Conservation (phyloP, 2,113 vertebrate species). For the Forbesichthys agassizii region DNA sequence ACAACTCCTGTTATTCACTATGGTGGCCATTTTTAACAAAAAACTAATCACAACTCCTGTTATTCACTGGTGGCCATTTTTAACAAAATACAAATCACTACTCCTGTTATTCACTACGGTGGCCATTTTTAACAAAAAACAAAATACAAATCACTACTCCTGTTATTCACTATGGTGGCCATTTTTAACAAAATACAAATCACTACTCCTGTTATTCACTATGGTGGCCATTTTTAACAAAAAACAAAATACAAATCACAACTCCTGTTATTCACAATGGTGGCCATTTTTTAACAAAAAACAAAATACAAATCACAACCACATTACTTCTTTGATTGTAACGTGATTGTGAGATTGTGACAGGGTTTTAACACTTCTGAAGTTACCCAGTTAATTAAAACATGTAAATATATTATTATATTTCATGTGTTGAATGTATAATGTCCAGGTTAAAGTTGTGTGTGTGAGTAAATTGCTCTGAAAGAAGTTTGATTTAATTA, state of each 20-base stretch:
- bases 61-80: background rate
- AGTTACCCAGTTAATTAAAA: background rate
- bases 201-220: too few relatives aligned
- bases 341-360: background rate
- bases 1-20: too few relatives aligned
- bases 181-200: background rate
- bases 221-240: too few relatives aligned
- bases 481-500: background rate
- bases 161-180: too few relatives aligned
- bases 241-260: too few relatives aligned
- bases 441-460: background rate
- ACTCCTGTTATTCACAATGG: constrained; percentile 1
- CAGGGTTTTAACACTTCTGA: background rate
- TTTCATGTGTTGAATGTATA: background rate
- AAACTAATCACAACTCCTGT: background rate
- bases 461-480: background rate
- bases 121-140: too few relatives aligned
- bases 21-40: background rate
- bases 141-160: background rate
- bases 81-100: too few relatives aligned
- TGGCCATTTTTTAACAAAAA: too few relatives aligned
- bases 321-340: background rate
- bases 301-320: background rate
- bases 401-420: background rate
- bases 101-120: constrained; percentile 4